Conservation (phyloP, 2,113 vertebrate genomes). For the Bostrychus sinensis region DNA sequence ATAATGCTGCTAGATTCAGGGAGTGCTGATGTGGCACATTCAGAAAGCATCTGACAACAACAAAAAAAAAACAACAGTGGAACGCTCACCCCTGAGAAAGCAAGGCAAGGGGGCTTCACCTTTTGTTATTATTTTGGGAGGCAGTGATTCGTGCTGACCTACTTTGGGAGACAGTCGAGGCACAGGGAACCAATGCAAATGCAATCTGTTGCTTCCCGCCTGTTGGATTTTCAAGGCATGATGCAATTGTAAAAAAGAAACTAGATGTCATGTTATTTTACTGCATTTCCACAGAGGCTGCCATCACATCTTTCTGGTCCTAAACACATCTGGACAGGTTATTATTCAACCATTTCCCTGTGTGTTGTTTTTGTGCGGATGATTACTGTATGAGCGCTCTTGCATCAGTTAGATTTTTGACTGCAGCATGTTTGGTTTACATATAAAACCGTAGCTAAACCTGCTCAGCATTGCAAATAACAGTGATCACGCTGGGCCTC, state of each 20-base stretch:
- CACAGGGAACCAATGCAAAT: conserved; percentile 59
- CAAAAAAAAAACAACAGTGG: conserved; percentile 17
- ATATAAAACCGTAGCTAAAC: conserved; percentile 33
- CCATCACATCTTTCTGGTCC: conserved; percentile 18
- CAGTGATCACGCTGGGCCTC: conserved; percentile 54
- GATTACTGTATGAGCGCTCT: conserved; percentile 23
- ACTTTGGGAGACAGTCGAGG: conserved; percentile 65
- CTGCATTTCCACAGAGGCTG: conserved; percentile 23
- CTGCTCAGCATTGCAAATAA: conserved; percentile 64
- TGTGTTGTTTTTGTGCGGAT: conserved; percentile 18
- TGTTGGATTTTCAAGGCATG: conserved; percentile 63
- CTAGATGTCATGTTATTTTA: conserved; percentile 21
- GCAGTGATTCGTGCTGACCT: conserved; percentile 62
- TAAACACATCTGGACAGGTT: conserved; percentile 18
- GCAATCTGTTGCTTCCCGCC: conserved; percentile 67
- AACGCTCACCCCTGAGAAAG: conserved; percentile 54
- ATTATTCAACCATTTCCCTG: conserved; percentile 7
- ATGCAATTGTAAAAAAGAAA: conserved; percentile 34
- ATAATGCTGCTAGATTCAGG: conserved; percentile 54
- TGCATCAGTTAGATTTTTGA: conserved; percentile 26
- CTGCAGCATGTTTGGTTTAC: conserved; percentile 44
- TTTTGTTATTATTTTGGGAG: conserved; percentile 72
- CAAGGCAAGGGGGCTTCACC: conserved; percentile 54
- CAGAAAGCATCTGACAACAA: conserved; percentile 36
- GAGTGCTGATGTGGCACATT: conserved; percentile 63